Base-by-base conservation (phyloP, 2,888 invertebrate genomes). In the Xanthostigma xanthostigma region DNA sequence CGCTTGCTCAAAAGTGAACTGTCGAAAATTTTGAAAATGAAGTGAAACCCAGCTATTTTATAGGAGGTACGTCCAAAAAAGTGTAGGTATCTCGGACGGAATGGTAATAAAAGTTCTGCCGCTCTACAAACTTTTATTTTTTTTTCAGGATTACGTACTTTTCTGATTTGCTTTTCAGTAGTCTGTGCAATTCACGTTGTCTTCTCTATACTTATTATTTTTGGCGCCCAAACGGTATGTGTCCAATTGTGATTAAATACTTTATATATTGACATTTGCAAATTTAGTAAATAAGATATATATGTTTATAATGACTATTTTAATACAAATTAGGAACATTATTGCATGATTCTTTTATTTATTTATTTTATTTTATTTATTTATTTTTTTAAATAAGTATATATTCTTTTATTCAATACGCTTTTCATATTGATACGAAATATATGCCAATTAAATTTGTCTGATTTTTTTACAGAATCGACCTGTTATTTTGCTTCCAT, bases 221-320 rank as follows among this genome's bases (percentile, higher is more conserved):
- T 64, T 49, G 66, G 61, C 50, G 64, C 64, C 36, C 64, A 64
- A 57, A 62, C 62, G 40, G 66, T 66, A 58, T 61, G 65, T 60
- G 41, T 27, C 17, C 43, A 33, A 8, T 47, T 33, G 17, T 38
- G 35, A 45, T 46, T 39, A 38, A 36, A 36, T 34, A 36, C 41
- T 27, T 36, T 1, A 27, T 1, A 27, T 9, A 34, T 8, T n/a
- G 33, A 44, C 5, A 44, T 33, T 12, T 17, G 17, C 17, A 17
- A 17, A 17, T 17, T 17, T 17, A 17, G 2, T 17, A 17, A 17
- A 17, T 17, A 17, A 17, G 17, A 17, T 17, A 17, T 17, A 17
- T 4, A 4, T 17, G 17, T 17, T 17, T 17, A 17, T 17, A 17
- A 17, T 17, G 17, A 17, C 17, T 3, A 17, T 17, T 17, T 17